These are phyloP conservation scores for Lamellibrachia columna DNA, from an alignment of 2,888 invertebrate genomes.

Conservation along the genomic window DNA sequence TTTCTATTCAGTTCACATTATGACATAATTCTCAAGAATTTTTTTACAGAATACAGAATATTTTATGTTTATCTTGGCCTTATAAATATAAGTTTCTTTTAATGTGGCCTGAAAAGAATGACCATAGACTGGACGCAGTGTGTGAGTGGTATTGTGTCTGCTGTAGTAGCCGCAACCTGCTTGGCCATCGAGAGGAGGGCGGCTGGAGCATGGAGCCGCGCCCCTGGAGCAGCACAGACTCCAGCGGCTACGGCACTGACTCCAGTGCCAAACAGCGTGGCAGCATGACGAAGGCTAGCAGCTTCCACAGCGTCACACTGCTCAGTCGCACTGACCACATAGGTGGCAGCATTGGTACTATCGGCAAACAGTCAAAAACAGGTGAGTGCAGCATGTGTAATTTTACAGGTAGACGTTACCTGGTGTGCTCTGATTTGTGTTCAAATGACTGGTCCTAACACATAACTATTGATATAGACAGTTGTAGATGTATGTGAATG, in stretches of 20 bases:
- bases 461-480: too few relatives aligned
- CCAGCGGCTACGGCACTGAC: constrained; percentile 66
- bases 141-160: not conserved
- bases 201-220: constrained; percentile 46
- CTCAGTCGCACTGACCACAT: constrained; percentile 74
- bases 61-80: too few relatives aligned
- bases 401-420: not conserved
- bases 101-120: too few relatives aligned
- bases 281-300: constrained; percentile 83
- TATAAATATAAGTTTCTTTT: too few relatives aligned
- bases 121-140: too few relatives aligned
- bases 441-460: too few relatives aligned
- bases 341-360: constrained; percentile 55
- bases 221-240: constrained; percentile 72
- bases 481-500: too few relatives aligned
- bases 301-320: constrained; percentile 75
- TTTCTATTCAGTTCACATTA: too few relatives aligned
- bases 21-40: too few relatives aligned
- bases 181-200: not conserved
- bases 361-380: constrained; percentile 79
- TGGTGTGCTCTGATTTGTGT: too few relatives aligned
- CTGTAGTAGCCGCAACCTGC: constrained; percentile 10
- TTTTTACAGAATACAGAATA: too few relatives aligned
- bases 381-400: constrained; percentile 67
- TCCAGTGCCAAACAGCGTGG: constrained; percentile 44